phyloP scores from a whole-genome alignment of 1,140 invertebrate species.

The Coptotermes formosanus region DNA sequence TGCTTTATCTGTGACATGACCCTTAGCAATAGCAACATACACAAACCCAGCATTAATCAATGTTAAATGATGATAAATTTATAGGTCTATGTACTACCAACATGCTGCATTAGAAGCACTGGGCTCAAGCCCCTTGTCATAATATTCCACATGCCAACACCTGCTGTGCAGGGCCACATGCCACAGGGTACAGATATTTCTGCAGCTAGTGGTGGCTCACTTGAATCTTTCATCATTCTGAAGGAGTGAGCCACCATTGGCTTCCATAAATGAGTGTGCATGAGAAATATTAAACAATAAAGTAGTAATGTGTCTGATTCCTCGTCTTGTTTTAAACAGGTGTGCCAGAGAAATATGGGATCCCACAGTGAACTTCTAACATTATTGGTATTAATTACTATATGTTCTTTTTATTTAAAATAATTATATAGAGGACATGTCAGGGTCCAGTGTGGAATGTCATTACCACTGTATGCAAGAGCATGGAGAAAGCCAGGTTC shows the following conservation, averaged over 20 bases:
- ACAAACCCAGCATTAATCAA: too few relatives aligned
- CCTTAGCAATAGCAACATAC: too few relatives aligned
- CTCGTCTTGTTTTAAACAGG: slow-evolving; percentile 34
- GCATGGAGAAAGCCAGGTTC: neutral
- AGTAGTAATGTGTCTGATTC: slow-evolving; percentile 24
- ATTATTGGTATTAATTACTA: slow-evolving; percentile 34
- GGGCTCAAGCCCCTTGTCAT: neutral
- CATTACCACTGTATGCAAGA: neutral
- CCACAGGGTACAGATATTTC: neutral
- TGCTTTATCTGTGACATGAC: too few relatives aligned
- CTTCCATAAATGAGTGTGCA: slow-evolving; percentile 14
- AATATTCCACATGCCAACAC: too few relatives aligned
- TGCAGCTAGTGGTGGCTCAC: neutral
- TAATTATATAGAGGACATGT: slow-evolving; percentile 22
- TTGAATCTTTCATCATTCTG: neutral
- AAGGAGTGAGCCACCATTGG: neutral
- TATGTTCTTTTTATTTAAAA: slow-evolving; percentile 24
- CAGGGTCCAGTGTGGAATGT: slow-evolving; percentile 13
- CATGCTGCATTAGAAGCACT: neutral
- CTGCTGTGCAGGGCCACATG: too few relatives aligned
- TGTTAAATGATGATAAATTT: too few relatives aligned
- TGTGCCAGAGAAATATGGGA: slow-evolving; percentile 34
- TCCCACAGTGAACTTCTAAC: slow-evolving; percentile 35
- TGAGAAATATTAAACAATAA: neutral
- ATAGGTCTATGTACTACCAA: neutral